Percentiles rank a stretch among this genome's conserved stretches.
Conservation (phyloP, 2,888 invertebrate genomes). For the Homarus gammarus region DNA sequence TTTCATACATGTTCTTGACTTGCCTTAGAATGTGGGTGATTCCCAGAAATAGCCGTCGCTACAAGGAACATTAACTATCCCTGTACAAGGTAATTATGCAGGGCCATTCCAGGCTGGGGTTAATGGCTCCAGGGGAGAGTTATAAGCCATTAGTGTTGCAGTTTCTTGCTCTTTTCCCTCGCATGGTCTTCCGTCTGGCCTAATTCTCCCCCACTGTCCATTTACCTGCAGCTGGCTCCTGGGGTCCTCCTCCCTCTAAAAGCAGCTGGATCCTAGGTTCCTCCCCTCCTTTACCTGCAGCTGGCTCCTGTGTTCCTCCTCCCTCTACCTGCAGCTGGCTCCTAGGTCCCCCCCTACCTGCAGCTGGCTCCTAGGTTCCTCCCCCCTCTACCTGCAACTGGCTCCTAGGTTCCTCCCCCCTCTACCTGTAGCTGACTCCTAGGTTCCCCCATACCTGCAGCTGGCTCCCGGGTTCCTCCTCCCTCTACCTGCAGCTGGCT, state of each 20-base stretch:
- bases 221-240: too few relatives aligned
- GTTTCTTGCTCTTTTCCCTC: background rate
- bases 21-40: background rate
- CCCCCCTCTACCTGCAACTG: background rate
- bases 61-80: background rate
- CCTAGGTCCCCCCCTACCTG: background rate
- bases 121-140: background rate
- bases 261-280: too few relatives aligned
- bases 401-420: background rate
- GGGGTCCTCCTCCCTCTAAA: background rate
- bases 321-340: background rate
- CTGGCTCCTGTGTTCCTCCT: background rate
- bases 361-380: background rate
- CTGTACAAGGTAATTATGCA: background rate
- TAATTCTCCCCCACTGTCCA: background rate
- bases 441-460: too few relatives aligned
- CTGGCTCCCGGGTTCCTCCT: background rate
- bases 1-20: background rate
- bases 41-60: too few relatives aligned
- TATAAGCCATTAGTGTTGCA: background rate
- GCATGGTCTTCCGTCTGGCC: background rate
- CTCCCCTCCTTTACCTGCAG: background rate
- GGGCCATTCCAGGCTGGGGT: background rate
- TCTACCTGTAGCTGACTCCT: too few relatives aligned
- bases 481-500: background rate